phyloP scores from a whole-genome alignment of 2,888 invertebrate genomes.

The Pammene fasciana region DNA sequence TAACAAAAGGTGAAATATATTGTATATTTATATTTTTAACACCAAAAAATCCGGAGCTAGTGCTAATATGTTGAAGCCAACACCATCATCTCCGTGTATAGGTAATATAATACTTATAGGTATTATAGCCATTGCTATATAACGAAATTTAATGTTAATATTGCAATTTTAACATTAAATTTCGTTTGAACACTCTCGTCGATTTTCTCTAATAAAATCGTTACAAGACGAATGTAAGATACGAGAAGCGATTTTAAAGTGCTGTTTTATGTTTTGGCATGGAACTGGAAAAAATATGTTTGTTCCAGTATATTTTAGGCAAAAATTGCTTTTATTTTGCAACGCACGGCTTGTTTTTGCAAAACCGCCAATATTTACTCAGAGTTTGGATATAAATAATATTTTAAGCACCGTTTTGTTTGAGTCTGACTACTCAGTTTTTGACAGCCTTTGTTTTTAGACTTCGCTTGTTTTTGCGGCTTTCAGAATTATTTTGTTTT shows the following conservation, averaged over 20 bases:
- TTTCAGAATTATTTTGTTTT: slow-evolving; percentile 5
- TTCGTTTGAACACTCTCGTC: slow-evolving; percentile 15
- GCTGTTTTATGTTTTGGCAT: slow-evolving; percentile 32
- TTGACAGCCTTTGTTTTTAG: not conserved
- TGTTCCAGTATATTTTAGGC: slow-evolving; percentile 11
- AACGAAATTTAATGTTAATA: too few species aligned
- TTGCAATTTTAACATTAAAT: not conserved
- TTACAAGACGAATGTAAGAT: slow-evolving; percentile 40
- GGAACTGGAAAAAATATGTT: slow-evolving; percentile 35
- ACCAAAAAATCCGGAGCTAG: too few species aligned
- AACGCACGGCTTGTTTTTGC: slow-evolving; percentile 16
- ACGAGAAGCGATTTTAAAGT: slow-evolving; percentile 35
- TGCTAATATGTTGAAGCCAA: too few species aligned
- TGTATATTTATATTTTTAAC: too few species aligned
- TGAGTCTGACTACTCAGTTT: not conserved
- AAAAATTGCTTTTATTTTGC: slow-evolving; percentile 1
- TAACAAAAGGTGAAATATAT: too few species aligned
- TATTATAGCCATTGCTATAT: too few species aligned
- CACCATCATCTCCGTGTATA: not conserved
- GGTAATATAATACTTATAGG: not conserved
- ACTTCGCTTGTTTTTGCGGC: not conserved
- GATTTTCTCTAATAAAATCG: slow-evolving; percentile 33
- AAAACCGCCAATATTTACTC: slow-evolving; percentile 1
- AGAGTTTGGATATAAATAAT: slow-evolving; percentile 15
- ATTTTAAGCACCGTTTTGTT: slow-evolving; percentile 7